Evolutionary conservation across 2,888 invertebrate genomes (phyloP).

Genomic region (Toxonevra muliebris): DNA sequence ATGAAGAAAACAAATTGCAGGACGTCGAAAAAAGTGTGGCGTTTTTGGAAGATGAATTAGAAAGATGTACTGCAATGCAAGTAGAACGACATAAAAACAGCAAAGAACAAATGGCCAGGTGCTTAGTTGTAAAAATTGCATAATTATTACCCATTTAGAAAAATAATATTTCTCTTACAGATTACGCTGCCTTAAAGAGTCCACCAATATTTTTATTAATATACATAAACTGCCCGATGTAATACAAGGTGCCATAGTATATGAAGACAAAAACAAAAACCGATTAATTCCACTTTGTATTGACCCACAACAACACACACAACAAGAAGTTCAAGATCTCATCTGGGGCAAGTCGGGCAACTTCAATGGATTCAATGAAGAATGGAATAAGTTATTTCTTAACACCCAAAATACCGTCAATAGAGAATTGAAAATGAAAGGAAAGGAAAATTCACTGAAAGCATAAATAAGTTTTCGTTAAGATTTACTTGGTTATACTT

Average conservation of each 20-base stretch:
- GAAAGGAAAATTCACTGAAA: no score
- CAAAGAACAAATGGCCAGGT: background rate
- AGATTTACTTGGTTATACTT: no score
- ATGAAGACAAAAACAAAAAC: constrained; percentile 16
- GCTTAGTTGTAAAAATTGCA: background rate
- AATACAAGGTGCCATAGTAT: constrained; percentile 33
- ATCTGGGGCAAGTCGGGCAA: constrained; percentile 32
- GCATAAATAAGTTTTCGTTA: no score
- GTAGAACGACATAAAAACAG: background rate
- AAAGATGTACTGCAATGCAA: constrained; percentile 10
- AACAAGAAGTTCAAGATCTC: constrained; percentile 26
- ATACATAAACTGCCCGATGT: constrained; percentile 31
- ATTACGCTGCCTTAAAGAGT: constrained; percentile 27
- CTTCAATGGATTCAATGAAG: constrained; percentile 11
- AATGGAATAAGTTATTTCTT: constrained; percentile 30
- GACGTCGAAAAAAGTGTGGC: constrained; percentile 4
- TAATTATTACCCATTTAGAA: background rate
- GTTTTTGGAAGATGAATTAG: constrained; percentile 25
- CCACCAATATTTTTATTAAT: constrained; percentile 36
- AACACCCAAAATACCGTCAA: no score
- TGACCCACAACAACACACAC: constrained; percentile 30
- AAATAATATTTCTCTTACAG: constrained; percentile 15
- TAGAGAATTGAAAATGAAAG: no score
- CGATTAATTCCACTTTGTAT: constrained; percentile 37
- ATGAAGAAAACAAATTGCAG: background rate